Evolutionary conservation across 2,113 vertebrate species (phyloP).

Genomic region (Ginglymostoma cirratum): DNA sequence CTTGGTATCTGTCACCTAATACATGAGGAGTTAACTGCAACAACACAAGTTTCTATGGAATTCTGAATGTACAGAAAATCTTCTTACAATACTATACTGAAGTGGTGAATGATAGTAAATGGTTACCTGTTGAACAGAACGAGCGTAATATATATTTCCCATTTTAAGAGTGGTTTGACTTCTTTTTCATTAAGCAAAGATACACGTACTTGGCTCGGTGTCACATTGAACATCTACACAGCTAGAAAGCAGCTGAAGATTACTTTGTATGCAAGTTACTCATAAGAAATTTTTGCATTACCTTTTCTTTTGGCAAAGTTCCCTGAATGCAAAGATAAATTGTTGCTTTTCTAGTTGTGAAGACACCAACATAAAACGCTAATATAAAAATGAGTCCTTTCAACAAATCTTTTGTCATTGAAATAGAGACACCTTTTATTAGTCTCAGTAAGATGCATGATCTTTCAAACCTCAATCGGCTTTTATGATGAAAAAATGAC

Average conservation of each 20-base stretch:
- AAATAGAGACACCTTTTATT: neutral
- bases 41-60: neutral
- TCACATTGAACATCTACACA: neutral
- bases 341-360: neutral
- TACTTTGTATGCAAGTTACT: neutral
- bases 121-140: neutral
- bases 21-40: neutral
- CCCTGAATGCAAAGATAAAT: neutral
- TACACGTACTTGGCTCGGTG: neutral
- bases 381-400: neutral
- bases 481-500: constrained; percentile 18
- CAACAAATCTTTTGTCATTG: constrained; percentile 11
- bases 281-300: neutral
- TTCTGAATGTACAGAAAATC: neutral
- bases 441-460: neutral
- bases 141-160: neutral
- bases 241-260: neutral
- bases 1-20: neutral
- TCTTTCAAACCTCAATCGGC: neutral
- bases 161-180: neutral
- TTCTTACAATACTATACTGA: neutral
- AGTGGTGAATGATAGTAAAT: neutral
- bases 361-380: neutral
- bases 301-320: neutral
- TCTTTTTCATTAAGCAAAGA: neutral